Conservation (phyloP, 2,797 vertebrate species). For the Loriculus beryllinus region DNA sequence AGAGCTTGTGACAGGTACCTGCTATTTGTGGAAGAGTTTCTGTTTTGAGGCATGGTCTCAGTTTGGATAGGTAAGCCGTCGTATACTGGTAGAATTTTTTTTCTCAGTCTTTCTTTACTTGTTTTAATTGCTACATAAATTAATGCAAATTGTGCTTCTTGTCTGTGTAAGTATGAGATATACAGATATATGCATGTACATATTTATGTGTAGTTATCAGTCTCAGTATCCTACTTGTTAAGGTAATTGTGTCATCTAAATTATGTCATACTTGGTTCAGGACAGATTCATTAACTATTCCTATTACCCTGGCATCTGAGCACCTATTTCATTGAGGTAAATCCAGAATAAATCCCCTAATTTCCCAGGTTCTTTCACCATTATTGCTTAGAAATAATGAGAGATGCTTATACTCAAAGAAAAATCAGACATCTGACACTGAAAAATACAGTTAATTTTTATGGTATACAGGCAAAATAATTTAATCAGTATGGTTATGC, state of each 20-base stretch:
- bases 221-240: not conserved
- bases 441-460: not conserved
- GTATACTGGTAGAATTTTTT: not conserved
- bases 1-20: not conserved
- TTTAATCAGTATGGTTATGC: not conserved
- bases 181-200: not conserved
- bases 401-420: not conserved
- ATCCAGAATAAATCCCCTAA: not conserved
- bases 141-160: not conserved
- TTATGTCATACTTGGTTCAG: not conserved
- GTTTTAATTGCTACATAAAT: not conserved
- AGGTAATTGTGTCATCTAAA: not conserved
- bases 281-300: not conserved
- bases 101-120: not conserved
- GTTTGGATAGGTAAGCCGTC: not conserved
- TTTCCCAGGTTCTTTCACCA: not conserved
- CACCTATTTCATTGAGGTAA: not conserved
- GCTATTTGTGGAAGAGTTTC: not conserved
- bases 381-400: not conserved
- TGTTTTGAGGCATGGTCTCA: not conserved
- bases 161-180: not conserved
- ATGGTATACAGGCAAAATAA: not conserved
- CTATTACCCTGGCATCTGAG: not conserved
- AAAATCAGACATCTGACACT: not conserved
- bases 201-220: not conserved